These are phyloP conservation scores for Eurosta solidaginis DNA, from an alignment of 1,140 invertebrate species.

Conservation along the genomic window DNA sequence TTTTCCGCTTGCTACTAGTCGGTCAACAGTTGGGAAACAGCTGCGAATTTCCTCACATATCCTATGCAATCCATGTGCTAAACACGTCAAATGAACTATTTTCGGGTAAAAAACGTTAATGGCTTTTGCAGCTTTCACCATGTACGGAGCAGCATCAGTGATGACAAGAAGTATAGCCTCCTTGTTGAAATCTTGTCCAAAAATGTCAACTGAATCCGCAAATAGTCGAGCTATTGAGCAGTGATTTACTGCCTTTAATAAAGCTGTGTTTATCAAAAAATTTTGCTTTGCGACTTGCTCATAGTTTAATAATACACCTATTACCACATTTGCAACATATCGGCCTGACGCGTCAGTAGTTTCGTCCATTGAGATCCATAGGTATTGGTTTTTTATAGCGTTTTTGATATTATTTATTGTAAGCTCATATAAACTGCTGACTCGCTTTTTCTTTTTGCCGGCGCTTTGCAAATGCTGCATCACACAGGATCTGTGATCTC, in stretches of 20 bases:
- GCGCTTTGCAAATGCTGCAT: too few relatives aligned
- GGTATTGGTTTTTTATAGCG: too few relatives aligned
- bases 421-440: too few relatives aligned
- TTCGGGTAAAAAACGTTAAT: neutral
- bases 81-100: neutral
- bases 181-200: neutral
- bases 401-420: neutral
- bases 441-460: too few relatives aligned
- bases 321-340: neutral
- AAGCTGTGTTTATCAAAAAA: neutral
- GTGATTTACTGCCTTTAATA: neutral
- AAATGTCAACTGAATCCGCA: neutral
- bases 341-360: neutral
- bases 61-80: slow-evolving; percentile 10
- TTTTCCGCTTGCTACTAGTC: neutral
- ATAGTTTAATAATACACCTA: neutral
- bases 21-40: neutral
- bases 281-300: neutral
- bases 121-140: slow-evolving; percentile 9
- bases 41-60: neutral
- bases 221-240: neutral
- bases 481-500: too few relatives aligned
- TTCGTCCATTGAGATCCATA: slow-evolving; percentile 9
- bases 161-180: neutral
- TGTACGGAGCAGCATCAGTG: slow-evolving; percentile 18